Evolutionary conservation across 2,797 vertebrate genomes (phyloP), one percentile per base, ranked within the genome.

Genomic region (Tarsius wallacei): DNA sequence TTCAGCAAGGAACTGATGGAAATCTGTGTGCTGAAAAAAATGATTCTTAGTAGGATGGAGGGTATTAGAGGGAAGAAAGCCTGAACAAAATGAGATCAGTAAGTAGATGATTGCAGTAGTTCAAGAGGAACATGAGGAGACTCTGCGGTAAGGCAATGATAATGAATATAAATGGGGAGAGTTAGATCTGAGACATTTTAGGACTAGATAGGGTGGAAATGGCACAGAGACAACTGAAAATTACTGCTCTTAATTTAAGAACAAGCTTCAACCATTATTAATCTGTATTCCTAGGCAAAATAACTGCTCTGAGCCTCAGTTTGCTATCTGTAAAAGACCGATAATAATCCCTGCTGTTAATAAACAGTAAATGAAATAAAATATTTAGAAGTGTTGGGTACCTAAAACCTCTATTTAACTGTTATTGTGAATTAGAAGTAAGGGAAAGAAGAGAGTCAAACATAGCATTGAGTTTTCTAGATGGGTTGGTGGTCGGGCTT

Each of bases 321-420:
- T 87, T 90, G 47, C 89, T 55, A 78, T 85, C 33, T 81, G 36
- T 76, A 57, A 93, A 87, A 94, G 33, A 73, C 9, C 85, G 42
- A 28, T 81, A 70, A 68, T 68, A 80, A 84, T 87, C 15, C 68
- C 57, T 87, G 64, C 49, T 84, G 57, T 88, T 70, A 88, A 36
- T 57, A 71, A 93, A 95, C 22, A 84, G 14, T 90, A 88, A 87
- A 33, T 87, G 59, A 97, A 95, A 77, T 84, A 90, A 90, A 91
- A 82, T 71, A 86, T 55, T 82, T 80, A 26, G 47, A 82, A 76
- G 36, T 91, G 31, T 70, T 94, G 3, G 51, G 6, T 80, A 81
- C 28, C 68, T 33, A 49, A 49, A 93, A 83, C 14, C 12, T 74
- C 17, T 86, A 53, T 80, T 33, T 24, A 70, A 61, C 9, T 96